Conservation (phyloP, 2,113 vertebrate species). For the Chinchilla lanigera region DNA sequence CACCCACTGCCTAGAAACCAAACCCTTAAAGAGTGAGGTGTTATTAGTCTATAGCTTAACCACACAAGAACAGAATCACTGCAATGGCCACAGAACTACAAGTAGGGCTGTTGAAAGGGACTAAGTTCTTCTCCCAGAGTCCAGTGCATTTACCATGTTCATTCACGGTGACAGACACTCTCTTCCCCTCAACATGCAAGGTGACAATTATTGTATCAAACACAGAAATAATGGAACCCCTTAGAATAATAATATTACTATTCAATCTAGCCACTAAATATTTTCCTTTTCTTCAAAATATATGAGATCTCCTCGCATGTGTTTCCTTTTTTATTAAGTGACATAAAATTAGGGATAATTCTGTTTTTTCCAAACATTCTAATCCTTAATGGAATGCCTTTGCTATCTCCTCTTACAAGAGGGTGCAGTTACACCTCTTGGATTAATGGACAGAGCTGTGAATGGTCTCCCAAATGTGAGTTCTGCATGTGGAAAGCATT, state of each 20-base stretch:
- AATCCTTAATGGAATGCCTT: not conserved
- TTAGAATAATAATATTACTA: not conserved
- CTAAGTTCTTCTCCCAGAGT: not conserved
- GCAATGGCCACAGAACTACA: not conserved
- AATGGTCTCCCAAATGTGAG: not conserved
- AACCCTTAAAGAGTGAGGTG: not conserved
- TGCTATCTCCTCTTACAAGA: not conserved
- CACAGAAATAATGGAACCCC: not conserved
- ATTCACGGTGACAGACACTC: not conserved
- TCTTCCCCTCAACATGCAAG: not conserved
- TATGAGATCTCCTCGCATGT: not conserved
- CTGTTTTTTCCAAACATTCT: not conserved
- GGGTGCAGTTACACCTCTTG: not conserved
- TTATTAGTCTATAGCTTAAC: not conserved
- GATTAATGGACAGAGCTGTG: not conserved
- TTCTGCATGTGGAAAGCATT: not conserved
- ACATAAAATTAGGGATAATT: constrained; percentile 11
- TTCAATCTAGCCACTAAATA: not conserved
- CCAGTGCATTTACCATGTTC: not conserved
- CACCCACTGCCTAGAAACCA: not conserved
- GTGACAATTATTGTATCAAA: not conserved
- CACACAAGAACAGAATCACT: not conserved
- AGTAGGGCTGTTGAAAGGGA: not conserved
- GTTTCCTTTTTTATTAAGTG: not conserved
- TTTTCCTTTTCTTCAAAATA: not conserved